Evolutionary conservation across 2,113 vertebrate genomes (phyloP).

Genomic region (Plestiodon gilberti): DNA sequence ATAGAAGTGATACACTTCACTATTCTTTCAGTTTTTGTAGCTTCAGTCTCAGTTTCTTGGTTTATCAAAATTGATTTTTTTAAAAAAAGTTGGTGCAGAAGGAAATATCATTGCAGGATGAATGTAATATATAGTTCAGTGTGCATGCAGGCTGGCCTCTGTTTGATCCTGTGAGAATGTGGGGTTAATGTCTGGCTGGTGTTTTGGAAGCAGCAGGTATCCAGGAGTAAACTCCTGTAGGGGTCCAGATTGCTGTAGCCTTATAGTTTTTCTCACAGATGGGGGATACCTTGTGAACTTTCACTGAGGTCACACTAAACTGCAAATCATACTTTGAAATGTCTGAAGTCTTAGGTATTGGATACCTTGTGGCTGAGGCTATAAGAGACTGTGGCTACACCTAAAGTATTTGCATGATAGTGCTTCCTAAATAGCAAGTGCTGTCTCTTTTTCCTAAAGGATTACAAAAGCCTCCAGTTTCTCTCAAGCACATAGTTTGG

Average conservation of each 20-base stretch:
- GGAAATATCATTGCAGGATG: constrained; percentile 55
- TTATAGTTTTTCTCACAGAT: constrained; percentile 86
- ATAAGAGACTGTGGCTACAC: constrained; percentile 26
- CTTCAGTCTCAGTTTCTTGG: constrained; percentile 10
- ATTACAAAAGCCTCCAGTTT: constrained; percentile 22
- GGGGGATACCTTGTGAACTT: constrained; percentile 94
- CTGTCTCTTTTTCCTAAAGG: constrained; percentile 14
- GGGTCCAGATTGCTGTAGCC: constrained; percentile 89
- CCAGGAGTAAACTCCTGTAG: constrained; percentile 87
- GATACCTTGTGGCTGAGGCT: constrained; percentile 46
- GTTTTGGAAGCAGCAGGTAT: constrained; percentile 99
- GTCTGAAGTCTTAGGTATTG: constrained; percentile 58
- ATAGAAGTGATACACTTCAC: constrained; percentile 42
- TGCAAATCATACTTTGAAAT: constrained; percentile 70
- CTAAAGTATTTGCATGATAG: background rate
- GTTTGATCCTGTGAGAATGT: constrained; percentile 92
- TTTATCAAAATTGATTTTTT: constrained; percentile 61
- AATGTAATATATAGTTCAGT: constrained; percentile 75
- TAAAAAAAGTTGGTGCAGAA: background rate
- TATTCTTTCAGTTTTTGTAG: constrained; percentile 54
- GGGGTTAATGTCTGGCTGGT: constrained; percentile 91
- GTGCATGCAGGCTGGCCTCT: constrained; percentile 83
- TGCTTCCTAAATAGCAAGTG: background rate
- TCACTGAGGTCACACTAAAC: constrained; percentile 86
- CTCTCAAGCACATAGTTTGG: constrained; percentile 26